Percentiles rank a stretch among this genome's conserved stretches.
These are phyloP conservation scores for Manacus vitellinus DNA, from an alignment of 2,113 vertebrate genomes.

Conservation along the genomic window DNA sequence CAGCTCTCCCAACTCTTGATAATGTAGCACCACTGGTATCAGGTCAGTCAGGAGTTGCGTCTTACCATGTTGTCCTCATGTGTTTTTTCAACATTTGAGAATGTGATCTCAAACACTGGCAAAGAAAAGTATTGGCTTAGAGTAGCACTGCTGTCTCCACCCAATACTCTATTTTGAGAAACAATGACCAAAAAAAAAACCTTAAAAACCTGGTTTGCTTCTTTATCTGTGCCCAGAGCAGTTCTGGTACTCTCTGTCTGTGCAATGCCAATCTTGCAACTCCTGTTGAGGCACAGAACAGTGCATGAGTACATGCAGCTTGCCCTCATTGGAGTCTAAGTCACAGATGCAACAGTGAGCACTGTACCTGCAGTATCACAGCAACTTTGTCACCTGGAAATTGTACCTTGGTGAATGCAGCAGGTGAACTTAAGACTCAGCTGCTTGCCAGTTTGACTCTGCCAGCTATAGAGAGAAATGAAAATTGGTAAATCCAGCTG, in stretches of 20 bases:
- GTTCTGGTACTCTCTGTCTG: not conserved
- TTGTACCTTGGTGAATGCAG: not conserved
- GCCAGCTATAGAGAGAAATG: not conserved
- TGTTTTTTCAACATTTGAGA: not conserved
- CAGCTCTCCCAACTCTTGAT: not conserved
- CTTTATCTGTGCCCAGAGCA: not conserved
- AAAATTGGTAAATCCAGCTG: not conserved
- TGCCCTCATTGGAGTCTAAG: not conserved
- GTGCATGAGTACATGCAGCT: not conserved
- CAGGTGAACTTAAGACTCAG: not conserved
- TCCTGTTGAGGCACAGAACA: accelerated
- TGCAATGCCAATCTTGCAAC: not conserved
- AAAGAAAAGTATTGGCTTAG: not conserved
- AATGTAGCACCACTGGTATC: not conserved
- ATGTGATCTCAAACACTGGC: not conserved
- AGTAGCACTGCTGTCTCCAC: not conserved
- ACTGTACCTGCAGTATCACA: accelerated
- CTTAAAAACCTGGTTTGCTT: not conserved
- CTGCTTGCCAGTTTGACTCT: not conserved
- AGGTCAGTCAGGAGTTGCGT: not conserved
- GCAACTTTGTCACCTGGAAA: not conserved
- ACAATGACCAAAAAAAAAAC: not conserved
- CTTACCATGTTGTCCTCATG: not conserved
- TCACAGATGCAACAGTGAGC: not conserved
- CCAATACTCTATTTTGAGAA: not conserved